Evolutionary conservation across 2,888 invertebrate species (phyloP).

Genomic region (Mimachlamys varia): DNA sequence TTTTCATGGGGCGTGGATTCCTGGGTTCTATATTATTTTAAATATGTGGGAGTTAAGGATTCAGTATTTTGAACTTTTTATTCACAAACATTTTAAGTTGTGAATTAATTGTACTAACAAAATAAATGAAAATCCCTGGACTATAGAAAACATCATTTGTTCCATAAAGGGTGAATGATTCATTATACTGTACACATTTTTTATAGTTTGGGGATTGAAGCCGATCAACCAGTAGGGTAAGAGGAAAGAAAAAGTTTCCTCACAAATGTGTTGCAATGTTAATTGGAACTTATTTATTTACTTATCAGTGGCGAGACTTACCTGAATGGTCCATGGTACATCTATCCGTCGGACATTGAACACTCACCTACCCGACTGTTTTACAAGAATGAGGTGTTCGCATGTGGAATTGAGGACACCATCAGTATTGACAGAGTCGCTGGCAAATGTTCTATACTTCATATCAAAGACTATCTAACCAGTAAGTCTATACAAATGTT

Average conservation of each 20-base stretch:
- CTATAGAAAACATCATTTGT: too few relatives aligned
- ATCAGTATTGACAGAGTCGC: constrained; percentile 95
- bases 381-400: constrained; percentile 96
- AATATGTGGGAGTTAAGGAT: too few relatives aligned
- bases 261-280: background rate
- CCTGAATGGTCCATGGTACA: constrained; percentile 96
- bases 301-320: constrained; percentile 91
- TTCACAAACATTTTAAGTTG: too few relatives aligned
- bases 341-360: constrained; percentile 93
- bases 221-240: too few relatives aligned
- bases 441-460: constrained; percentile 94
- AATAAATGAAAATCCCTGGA: too few relatives aligned
- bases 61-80: too few relatives aligned
- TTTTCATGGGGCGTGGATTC: too few relatives aligned
- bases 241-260: too few relatives aligned
- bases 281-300: background rate
- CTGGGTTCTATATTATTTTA: too few relatives aligned
- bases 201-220: background rate
- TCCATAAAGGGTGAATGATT: too few relatives aligned
- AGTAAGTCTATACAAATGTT: constrained; percentile 86
- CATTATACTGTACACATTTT: background rate
- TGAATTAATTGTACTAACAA: too few relatives aligned
- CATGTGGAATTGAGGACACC: constrained; percentile 95
- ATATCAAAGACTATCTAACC: constrained; percentile 93
- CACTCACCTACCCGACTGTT: constrained; percentile 87